Evolutionary conservation across 2,113 vertebrate species (phyloP).

Genomic region (Gavia stellata): DNA sequence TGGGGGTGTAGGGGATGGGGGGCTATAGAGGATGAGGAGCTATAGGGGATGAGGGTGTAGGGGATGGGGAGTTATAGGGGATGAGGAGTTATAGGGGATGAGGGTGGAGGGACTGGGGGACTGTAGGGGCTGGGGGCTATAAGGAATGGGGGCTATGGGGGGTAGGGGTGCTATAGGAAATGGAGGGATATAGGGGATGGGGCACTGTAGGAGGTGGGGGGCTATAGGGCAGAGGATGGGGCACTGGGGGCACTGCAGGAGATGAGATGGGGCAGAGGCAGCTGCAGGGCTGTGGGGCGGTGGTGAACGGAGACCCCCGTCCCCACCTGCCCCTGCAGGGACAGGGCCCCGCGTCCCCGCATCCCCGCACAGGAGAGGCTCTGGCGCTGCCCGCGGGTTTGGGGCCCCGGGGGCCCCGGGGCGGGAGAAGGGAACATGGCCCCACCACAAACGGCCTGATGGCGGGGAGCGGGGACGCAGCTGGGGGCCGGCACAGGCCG

Average conservation of each 20-base stretch:
- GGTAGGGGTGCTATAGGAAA: background rate
- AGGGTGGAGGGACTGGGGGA: background rate
- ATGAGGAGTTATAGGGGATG: too few species aligned
- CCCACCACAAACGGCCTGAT: background rate
- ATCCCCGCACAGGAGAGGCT: background rate
- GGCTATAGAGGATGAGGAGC: background rate
- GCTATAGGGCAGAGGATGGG: background rate
- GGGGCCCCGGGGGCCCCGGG: background rate
- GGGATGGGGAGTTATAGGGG: constrained; percentile 19
- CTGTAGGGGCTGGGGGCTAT: too few species aligned
- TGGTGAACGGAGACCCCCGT: background rate
- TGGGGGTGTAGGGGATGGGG: too few species aligned
- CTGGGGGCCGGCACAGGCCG: background rate
- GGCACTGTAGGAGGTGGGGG: background rate
- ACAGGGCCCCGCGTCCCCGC: accelerated
- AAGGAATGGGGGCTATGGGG: background rate
- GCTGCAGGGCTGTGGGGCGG: background rate
- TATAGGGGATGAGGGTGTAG: background rate
- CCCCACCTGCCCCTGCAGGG: background rate
- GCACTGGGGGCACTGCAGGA: background rate
- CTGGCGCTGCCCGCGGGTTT: accelerated
- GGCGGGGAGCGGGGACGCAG: too few species aligned
- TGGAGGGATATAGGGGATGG: background rate
- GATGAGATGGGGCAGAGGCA: background rate
- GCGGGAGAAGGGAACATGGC: background rate